These are phyloP conservation scores for Eunapius fragilis DNA, from an alignment of 37 sponge, comb jelly and placozoan genomes.

Conservation along the genomic window DNA sequence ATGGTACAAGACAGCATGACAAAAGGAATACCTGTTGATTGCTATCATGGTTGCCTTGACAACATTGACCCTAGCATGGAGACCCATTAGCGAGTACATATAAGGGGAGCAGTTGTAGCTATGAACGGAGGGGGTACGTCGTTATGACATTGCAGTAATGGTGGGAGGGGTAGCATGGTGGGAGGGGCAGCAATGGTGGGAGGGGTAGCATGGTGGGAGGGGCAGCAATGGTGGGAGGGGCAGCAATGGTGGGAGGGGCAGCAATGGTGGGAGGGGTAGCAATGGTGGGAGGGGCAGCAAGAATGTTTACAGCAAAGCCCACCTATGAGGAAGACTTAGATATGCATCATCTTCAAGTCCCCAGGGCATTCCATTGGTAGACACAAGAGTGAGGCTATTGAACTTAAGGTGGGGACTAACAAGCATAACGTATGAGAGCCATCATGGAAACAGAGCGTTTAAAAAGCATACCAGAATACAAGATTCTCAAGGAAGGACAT, in stretches of 20 bases:
- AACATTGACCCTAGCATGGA: conserved; percentile 67
- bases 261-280: too few relatives aligned
- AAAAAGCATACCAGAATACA: conserved; percentile 40
- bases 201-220: too few relatives aligned
- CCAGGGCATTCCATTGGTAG: conserved; percentile 78
- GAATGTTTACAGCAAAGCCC: not conserved
- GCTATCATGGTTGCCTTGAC: conserved; percentile 46
- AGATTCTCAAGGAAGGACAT: conserved; percentile 86
- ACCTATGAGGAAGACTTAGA: not conserved
- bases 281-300: too few relatives aligned
- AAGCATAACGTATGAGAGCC: not conserved
- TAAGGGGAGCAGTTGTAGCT: conserved; percentile 36
- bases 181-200: too few relatives aligned
- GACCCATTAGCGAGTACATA: conserved; percentile 30
- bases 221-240: too few relatives aligned
- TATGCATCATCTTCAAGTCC: not conserved
- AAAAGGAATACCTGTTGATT: conserved; percentile 68
- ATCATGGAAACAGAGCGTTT: not conserved
- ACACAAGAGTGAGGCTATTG: conserved; percentile 89
- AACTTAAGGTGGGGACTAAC: conserved; percentile 91
- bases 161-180: too few relatives aligned
- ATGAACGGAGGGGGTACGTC: too few relatives aligned
- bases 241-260: too few relatives aligned
- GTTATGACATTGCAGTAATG: too few relatives aligned
- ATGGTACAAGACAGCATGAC: not conserved